Evolutionary conservation across 2,888 invertebrate species (phyloP), one percentile per base, ranked within the genome.

Genomic region (Nephrotoma flavescens): DNA sequence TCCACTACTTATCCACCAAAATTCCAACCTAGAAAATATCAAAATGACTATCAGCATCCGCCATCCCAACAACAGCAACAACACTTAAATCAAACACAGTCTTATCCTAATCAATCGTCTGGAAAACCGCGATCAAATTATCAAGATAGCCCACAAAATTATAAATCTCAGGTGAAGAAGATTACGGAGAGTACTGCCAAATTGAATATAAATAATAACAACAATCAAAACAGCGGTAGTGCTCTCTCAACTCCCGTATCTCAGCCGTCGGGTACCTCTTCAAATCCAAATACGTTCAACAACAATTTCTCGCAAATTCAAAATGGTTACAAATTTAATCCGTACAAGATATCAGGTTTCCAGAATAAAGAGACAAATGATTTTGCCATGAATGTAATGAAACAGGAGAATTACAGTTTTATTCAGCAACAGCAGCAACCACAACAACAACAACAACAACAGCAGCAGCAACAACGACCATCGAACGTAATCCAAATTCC

Each of bases 341-440:
- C 92, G 11, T 91, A 90, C 88, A 92, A 91, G 88, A 92, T 92
- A 12, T 90, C 91, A 88, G 92, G 92, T 45, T 92, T 92, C 87
- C 92, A 92, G 87, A 91, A 90, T 86, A 92, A 92, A 87, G 91
- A 92, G 87, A 90, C 91, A 2, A 92, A 92, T 88, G 92, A 92
- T 85, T 91, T 91, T 87, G 92, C 92, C 15, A 89, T 92, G 90
- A 91, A 90, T 44, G 88, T 92, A 5, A 88, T 92, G 3, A 92
- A 91, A 88, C 86, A 86, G 42, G 44, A 52, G 11, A 19, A 86
- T 87, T 44, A 87, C n/a, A 87, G 87, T 86, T 85, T 88, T 85
- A 87, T 44, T 9, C 57, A 86, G 31, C 87, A 87, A 85, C 87
- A 87, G n/a, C 41, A 41, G 15, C 42, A 4, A 41, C 11, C 41